Evolutionary conservation across 2,113 vertebrate species (phyloP).

Genomic region (Pleuronectes platessa): DNA sequence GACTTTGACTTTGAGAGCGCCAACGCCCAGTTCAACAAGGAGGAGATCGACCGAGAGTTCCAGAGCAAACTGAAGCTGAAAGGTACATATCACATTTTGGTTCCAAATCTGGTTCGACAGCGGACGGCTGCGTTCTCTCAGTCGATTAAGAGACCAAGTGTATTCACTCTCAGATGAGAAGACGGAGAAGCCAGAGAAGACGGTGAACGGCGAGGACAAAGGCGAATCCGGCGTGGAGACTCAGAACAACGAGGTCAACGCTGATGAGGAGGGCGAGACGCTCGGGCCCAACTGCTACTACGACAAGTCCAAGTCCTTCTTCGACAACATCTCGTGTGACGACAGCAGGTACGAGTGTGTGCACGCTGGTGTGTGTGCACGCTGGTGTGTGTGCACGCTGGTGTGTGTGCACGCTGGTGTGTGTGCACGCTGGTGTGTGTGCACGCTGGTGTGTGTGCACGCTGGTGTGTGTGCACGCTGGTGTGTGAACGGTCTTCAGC

Average conservation of each 20-base stretch:
- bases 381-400: too few relatives aligned
- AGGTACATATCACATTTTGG: slow-evolving; percentile 69
- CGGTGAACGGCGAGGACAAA: slow-evolving; percentile 94
- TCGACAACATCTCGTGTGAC: slow-evolving; percentile 98
- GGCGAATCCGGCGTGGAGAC: slow-evolving; percentile 91
- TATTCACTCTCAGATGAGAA: slow-evolving; percentile 85
- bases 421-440: too few relatives aligned
- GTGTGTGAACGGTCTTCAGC: too few relatives aligned
- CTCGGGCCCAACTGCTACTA: slow-evolving; percentile 94
- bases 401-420: too few relatives aligned
- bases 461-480: too few relatives aligned
- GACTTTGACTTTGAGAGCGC: slow-evolving; percentile 99
- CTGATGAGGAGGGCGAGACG: slow-evolving; percentile 86
- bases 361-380: background rate
- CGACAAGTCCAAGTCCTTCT: slow-evolving; percentile 98
- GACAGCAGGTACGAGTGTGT: slow-evolving; percentile 87
- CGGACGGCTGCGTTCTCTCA: background rate
- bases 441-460: too few relatives aligned
- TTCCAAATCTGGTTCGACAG: too few relatives aligned
- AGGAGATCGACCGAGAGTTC: slow-evolving; percentile 96
- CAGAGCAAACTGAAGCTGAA: slow-evolving; percentile 97
- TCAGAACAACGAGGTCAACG: slow-evolving; percentile 90
- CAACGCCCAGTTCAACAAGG: slow-evolving; percentile 98
- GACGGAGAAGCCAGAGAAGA: slow-evolving; percentile 91
- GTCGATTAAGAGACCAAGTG: background rate